phyloP scores from a whole-genome alignment of 2,888 invertebrate genomes.

The Heliconius erato region DNA sequence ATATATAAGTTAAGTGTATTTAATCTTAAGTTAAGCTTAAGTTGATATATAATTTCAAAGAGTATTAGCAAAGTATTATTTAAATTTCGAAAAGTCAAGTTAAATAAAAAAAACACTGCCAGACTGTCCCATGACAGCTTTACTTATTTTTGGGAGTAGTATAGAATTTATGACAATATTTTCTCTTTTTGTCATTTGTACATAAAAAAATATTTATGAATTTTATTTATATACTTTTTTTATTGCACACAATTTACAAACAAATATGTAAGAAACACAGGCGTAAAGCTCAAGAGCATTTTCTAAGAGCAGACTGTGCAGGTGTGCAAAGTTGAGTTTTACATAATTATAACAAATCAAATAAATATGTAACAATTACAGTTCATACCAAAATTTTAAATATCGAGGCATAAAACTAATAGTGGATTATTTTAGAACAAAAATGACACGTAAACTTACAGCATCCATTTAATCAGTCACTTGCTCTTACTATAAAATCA shows the following conservation, averaged over 20 bases:
- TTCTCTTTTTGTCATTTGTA: too few relatives aligned
- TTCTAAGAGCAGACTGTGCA: background rate
- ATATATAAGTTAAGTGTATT: too few relatives aligned
- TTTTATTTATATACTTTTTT: background rate
- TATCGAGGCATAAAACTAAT: background rate
- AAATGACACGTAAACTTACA: conserved; percentile 57
- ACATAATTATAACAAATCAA: background rate
- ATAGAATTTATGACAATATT: too few relatives aligned
- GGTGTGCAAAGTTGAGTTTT: background rate
- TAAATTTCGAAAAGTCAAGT: too few relatives aligned
- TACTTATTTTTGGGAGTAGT: too few relatives aligned
- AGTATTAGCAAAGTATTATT: too few relatives aligned
- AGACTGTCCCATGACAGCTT: too few relatives aligned
- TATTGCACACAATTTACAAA: background rate
- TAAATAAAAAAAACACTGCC: too few relatives aligned
- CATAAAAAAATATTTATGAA: background rate
- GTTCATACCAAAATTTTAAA: background rate
- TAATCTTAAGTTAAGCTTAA: too few relatives aligned
- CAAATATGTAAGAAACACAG: background rate
- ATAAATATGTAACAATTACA: background rate
- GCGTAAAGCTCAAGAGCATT: background rate
- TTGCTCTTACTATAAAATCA: conserved; percentile 33
- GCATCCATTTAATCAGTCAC: conserved; percentile 74
- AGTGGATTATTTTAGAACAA: conserved; percentile 31
- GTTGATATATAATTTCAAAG: too few relatives aligned